Evolutionary conservation across 2,888 invertebrate species (phyloP), one percentile per base, ranked within the genome.

Genomic region (Volucella inanis): DNA sequence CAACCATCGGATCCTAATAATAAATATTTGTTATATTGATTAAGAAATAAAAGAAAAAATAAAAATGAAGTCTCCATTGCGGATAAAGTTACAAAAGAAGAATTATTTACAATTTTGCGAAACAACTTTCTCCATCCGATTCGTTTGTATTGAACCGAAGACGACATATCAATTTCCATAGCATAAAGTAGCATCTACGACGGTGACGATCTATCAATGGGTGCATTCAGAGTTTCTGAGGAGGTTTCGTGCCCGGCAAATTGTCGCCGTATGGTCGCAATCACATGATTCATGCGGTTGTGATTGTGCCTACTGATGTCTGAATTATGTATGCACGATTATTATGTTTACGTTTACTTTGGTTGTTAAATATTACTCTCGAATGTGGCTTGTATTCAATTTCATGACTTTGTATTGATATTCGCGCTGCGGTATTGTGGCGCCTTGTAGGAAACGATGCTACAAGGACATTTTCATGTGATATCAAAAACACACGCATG

Each of bases 121-220:
- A 61, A 70, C 59, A 74, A 75, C 83, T 84, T 84, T 79, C 83
- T 75, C 79, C 41, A 52, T 70, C 38, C 41, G 59, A 57, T 52
- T 59, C 55, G 49, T 59, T 76, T 52, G 59, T n/a, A 76, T 76
- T 50, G 39, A 70, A 71, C 52, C 11, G 57, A 65, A 65, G 47
- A 72, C 50, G 31, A 49, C 31, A 31, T 31, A 31, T 31, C 31
- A 31, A 31, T 31, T 31, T 4, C 31, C 31, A 31, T 31, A 31
- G 31, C 31, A 31, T 31, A 22, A 3, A 22, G 18, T 22, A 31
- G 31, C 31, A 31, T 31, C 31, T 31, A 31, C 4, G 31, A 6
- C 31, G 31, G 6, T 31, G 31, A 31, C 31, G 31, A 31, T 6
- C 64, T 49, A 78, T 82, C 74, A 74, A 74, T 52, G 74, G 41